phyloP scores from a whole-genome alignment of 2,113 vertebrate genomes.

The Chaetorhynchus papuensis region DNA sequence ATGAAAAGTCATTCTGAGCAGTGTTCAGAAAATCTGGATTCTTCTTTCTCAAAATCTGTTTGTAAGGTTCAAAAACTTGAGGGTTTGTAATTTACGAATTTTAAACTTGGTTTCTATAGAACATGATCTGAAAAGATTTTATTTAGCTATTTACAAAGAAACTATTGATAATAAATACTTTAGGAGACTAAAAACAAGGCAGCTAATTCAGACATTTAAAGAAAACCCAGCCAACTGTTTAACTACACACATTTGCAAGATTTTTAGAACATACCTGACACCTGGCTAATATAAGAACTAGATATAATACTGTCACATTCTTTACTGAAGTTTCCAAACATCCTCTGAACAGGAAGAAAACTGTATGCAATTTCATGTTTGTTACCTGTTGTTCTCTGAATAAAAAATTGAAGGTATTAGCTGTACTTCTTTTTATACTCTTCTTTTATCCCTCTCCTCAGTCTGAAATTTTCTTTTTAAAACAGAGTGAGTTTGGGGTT shows the following conservation, averaged over 20 bases:
- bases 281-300: background rate
- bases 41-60: background rate
- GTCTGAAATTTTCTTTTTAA: background rate
- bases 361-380: background rate
- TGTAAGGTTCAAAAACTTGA: background rate
- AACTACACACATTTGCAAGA: background rate
- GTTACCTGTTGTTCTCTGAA: background rate
- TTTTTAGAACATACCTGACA: background rate
- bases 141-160: background rate
- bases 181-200: background rate
- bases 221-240: background rate
- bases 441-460: background rate
- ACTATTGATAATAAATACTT: background rate
- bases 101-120: background rate
- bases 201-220: background rate
- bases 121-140: background rate
- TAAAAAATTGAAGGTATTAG: background rate
- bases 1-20: background rate
- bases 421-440: background rate
- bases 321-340: background rate
- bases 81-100: background rate
- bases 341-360: background rate
- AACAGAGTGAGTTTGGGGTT: background rate
- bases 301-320: background rate
- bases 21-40: background rate